Conservation (phyloP, 2,113 vertebrate species). For the Hyperoodon ampullatus region DNA sequence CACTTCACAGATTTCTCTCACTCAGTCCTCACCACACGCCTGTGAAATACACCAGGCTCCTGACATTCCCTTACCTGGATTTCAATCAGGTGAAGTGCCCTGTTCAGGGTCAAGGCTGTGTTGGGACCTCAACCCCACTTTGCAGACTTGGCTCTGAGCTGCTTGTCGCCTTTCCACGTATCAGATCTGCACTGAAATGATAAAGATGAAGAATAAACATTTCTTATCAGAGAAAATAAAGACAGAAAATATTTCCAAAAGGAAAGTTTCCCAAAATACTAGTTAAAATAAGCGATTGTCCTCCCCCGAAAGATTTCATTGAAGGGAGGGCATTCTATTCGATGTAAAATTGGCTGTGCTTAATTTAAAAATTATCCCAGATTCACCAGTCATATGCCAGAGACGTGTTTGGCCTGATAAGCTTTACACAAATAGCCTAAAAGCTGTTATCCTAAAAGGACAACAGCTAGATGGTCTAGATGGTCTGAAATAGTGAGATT, state of each 20-base stretch:
- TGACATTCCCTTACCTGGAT: background rate
- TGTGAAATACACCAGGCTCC: fast-evolving
- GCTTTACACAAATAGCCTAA: background rate
- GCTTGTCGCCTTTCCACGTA: background rate
- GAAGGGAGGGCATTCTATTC: background rate
- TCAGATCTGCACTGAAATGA: background rate
- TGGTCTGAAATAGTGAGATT: background rate
- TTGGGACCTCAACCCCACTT: background rate
- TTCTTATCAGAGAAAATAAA: background rate
- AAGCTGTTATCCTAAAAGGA: background rate
- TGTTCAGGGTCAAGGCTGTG: background rate
- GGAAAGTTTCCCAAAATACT: background rate
- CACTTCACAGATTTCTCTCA: fast-evolving
- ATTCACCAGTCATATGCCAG: background rate
- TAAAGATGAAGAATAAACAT: background rate
- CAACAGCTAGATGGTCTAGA: background rate
- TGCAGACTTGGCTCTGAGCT: background rate
- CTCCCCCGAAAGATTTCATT: background rate
- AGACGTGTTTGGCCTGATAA: background rate
- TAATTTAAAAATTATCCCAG: background rate
- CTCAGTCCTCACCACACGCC: no score
- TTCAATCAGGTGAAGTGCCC: fast-evolving
- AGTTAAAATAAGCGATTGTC: background rate
- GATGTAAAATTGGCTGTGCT: background rate
- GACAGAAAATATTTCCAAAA: background rate